These are phyloP conservation scores for Gobio occitaniae DNA, from an alignment of 2,797 vertebrate genomes.

Conservation along the genomic window DNA sequence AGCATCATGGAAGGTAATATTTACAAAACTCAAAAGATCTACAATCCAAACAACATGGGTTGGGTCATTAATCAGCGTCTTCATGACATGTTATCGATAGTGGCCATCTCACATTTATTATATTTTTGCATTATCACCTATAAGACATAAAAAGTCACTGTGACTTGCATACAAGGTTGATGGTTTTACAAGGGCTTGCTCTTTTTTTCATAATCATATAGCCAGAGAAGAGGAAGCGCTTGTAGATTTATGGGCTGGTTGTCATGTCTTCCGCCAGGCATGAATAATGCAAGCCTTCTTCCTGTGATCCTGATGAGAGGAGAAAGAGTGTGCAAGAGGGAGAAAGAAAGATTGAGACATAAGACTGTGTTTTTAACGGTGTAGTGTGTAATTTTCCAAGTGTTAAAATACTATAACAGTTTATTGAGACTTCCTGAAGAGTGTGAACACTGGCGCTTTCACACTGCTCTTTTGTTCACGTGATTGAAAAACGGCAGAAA, in stretches of 20 bases:
- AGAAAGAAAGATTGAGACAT: neutral
- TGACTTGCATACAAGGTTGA: neutral
- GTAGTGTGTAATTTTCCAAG: neutral
- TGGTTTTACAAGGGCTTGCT: slow-evolving; percentile 27
- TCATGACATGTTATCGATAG: neutral
- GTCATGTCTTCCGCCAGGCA: slow-evolving; percentile 48
- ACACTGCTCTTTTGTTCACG: neutral
- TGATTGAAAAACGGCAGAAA: neutral
- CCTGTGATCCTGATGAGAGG: slow-evolving; percentile 40
- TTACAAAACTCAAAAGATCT: neutral
- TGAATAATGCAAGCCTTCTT: slow-evolving; percentile 54
- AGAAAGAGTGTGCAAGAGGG: slow-evolving; percentile 28
- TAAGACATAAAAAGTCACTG: neutral
- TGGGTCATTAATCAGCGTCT: neutral
- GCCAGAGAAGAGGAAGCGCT: slow-evolving; percentile 17
- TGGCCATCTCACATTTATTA: neutral
- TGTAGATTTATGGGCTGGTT: slow-evolving; percentile 44
- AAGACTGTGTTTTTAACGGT: neutral
- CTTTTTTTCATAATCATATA: slow-evolving; percentile 24
- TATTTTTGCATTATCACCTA: neutral
- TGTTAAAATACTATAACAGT: neutral
- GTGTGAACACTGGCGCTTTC: neutral
- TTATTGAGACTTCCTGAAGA: neutral
- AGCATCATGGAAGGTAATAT: neutral
- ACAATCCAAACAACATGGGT: neutral